Percentiles rank a stretch among this genome's conserved stretches.
Conservation (phyloP, 2,797 vertebrate genomes). For the Mionectes olivaceus region DNA sequence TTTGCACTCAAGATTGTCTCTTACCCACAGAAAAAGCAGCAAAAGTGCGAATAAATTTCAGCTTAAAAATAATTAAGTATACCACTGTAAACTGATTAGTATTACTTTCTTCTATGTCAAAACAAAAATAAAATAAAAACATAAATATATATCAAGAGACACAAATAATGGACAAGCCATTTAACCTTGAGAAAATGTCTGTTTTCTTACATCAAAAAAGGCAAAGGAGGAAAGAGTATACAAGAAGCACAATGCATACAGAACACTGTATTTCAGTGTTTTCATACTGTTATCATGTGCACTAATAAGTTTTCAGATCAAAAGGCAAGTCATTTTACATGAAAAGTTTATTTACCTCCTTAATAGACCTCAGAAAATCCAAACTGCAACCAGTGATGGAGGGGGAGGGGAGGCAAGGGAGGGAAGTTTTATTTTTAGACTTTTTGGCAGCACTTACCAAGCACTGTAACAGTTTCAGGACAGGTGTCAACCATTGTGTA, state of each 20-base stretch:
- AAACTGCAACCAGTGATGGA: not conserved
- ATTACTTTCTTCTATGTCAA: not conserved
- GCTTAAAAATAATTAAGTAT: not conserved
- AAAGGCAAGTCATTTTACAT: conserved; percentile 42
- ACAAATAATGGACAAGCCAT: not conserved
- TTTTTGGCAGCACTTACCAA: conserved; percentile 60
- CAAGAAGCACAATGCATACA: not conserved
- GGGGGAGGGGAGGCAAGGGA: conserved; percentile 8
- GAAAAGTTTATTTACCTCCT: conserved; percentile 35
- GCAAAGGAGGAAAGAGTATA: conserved; percentile 8
- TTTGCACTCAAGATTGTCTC: not conserved
- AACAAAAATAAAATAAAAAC: not conserved
- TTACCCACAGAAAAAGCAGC: not conserved
- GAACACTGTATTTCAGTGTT: not conserved
- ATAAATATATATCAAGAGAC: not conserved
- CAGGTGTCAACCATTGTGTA: conserved; percentile 58
- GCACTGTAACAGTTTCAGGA: conserved; percentile 38
- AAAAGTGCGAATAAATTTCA: not conserved
- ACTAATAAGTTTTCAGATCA: conserved; percentile 35
- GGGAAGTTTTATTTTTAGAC: conserved; percentile 62
- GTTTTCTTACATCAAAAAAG: not conserved
- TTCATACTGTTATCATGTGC: not conserved
- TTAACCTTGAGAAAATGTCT: not conserved
- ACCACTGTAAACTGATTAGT: not conserved
- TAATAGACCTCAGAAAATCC: conserved; percentile 51